phyloP scores from a whole-genome alignment of 2,113 vertebrate genomes.

The Dicrurus megarhynchus region DNA sequence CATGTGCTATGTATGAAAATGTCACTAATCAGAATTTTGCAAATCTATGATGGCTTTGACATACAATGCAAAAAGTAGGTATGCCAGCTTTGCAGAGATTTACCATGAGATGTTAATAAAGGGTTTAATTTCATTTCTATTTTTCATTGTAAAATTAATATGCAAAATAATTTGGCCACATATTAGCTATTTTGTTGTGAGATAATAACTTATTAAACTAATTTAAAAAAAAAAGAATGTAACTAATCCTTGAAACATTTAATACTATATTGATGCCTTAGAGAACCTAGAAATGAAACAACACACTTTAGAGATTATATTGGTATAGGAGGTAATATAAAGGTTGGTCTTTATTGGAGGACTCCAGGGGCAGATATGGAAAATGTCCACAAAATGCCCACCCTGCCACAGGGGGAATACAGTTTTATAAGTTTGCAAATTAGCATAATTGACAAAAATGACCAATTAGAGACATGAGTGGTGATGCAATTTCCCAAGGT shows the following conservation, averaged over 20 bases:
- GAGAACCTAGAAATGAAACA: neutral
- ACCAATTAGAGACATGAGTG: neutral
- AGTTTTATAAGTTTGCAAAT: neutral
- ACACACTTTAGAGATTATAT: neutral
- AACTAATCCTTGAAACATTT: neutral
- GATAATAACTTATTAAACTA: neutral
- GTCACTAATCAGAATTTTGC: neutral
- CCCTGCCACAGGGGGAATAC: neutral
- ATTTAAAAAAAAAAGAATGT: neutral
- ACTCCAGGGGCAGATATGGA: neutral
- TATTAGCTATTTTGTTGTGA: neutral
- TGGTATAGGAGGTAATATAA: neutral
- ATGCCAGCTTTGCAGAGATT: neutral
- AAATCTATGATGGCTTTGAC: neutral
- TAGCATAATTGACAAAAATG: neutral
- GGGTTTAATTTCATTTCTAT: neutral
- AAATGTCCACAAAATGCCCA: neutral
- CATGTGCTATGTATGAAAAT: neutral
- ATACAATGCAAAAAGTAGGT: neutral
- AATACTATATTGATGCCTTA: neutral
- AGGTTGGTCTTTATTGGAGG: neutral
- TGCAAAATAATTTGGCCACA: neutral
- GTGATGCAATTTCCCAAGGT: neutral
- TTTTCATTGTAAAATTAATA: neutral
- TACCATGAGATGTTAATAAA: neutral